These are phyloP conservation scores for Netelia virgata DNA, from an alignment of 2,888 invertebrate genomes.

Conservation along the genomic window DNA sequence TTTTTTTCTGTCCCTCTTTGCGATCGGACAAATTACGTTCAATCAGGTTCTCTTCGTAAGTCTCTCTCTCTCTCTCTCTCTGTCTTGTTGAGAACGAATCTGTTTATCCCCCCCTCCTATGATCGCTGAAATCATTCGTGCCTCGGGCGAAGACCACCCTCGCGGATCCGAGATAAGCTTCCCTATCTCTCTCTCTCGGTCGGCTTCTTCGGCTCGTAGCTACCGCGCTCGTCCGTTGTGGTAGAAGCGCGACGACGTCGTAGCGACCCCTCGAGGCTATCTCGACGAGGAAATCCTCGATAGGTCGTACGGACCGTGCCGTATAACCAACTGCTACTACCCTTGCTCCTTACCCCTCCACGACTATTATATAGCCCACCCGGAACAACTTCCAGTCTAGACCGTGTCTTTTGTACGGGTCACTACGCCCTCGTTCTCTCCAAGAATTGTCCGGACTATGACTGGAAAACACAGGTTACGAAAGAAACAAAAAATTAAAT, in stretches of 20 bases:
- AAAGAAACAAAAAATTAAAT: conserved; percentile 24
- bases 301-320: conserved; percentile 61
- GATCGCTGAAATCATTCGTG: conserved; percentile 66
- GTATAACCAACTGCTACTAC: conserved; percentile 64
- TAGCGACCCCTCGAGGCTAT: conserved; percentile 66
- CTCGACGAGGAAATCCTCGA: conserved; percentile 67
- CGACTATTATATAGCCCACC: conserved; percentile 60
- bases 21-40: conserved; percentile 61
- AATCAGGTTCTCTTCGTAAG: conserved; percentile 56
- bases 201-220: neutral
- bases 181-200: conserved; percentile 23
- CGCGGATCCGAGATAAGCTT: conserved; percentile 64
- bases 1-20: conserved; percentile 24
- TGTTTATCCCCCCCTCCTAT: conserved; percentile 64
- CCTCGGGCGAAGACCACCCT: conserved; percentile 53
- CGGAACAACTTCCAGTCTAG: conserved; percentile 69
- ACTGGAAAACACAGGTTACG: conserved; percentile 18
- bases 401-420: conserved; percentile 66
- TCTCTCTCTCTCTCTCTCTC: conserved; percentile 39
- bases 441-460: conserved; percentile 31
- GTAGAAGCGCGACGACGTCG: conserved; percentile 59
- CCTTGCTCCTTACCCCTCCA: neutral
- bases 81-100: conserved; percentile 58
- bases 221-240: conserved; percentile 42
- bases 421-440: conserved; percentile 50